These are phyloP conservation scores for Channa maculata DNA, from an alignment of 2,113 vertebrate genomes.

Conservation along the genomic window DNA sequence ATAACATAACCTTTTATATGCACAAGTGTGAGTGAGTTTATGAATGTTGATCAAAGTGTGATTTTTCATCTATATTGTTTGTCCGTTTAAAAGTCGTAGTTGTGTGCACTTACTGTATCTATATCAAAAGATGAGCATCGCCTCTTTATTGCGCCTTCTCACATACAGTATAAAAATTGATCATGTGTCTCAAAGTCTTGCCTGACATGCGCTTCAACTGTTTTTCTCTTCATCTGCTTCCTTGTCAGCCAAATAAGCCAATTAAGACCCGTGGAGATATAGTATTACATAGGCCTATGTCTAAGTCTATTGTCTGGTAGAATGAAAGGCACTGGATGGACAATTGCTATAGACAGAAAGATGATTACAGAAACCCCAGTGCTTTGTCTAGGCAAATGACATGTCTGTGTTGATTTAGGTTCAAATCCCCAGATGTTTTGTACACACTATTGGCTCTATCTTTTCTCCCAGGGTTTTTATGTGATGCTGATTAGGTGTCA, in stretches of 20 bases:
- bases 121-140: slow-evolving; percentile 15
- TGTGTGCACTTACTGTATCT: neutral
- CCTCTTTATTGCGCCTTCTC: slow-evolving; percentile 16
- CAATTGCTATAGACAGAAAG: slow-evolving; percentile 67
- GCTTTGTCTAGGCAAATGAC: slow-evolving; percentile 60
- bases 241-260: slow-evolving; percentile 60
- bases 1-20: neutral
- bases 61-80: slow-evolving; percentile 1
- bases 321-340: slow-evolving; percentile 56
- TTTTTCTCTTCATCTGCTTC: slow-evolving; percentile 45
- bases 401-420: slow-evolving; percentile 65
- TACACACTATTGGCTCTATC: slow-evolving; percentile 27
- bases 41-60: neutral
- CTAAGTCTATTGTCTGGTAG: slow-evolving; percentile 56
- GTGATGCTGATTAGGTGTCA: slow-evolving; percentile 51
- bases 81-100: slow-evolving; percentile 11
- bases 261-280: slow-evolving; percentile 48
- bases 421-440: slow-evolving; percentile 42
- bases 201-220: slow-evolving; percentile 38
- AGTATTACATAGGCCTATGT: slow-evolving; percentile 54
- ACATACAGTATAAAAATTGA: slow-evolving; percentile 54
- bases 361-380: slow-evolving; percentile 64
- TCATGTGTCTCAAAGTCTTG: slow-evolving; percentile 51
- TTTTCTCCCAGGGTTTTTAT: slow-evolving; percentile 31
- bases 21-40: neutral